Evolutionary conservation across 2,113 vertebrate species (phyloP), one percentile per base, ranked within the genome.

Genomic region (Diadophis punctatus): DNA sequence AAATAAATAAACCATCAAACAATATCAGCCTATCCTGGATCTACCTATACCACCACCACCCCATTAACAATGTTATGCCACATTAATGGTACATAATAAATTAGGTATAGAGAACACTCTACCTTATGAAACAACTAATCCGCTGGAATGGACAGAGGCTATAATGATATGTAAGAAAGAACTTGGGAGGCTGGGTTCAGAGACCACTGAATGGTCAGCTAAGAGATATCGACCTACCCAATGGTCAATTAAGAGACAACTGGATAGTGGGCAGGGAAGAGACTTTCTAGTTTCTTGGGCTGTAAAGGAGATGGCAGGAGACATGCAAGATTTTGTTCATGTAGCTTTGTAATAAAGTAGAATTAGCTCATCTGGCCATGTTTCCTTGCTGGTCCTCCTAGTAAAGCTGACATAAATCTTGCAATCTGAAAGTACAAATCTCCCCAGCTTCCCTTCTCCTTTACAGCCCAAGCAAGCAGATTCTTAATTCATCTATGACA

Each of bases 11-110:
- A 46, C 16, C 30, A 34, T 34, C 63, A 68, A 68, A n/a, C 30
- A 68, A 68, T 68, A 68, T 68, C 30, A 16, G 12, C 30, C 63
- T 68, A 7, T n/a, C 63, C 63, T 12, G n/a, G 63, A 68, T 68
- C 14, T 68, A n/a, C 14, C 4, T n/a, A 34, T 68, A 34, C 1
- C 0, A 3, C 22, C 23, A 0, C 10, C 10, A 2, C 9, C 30
- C 12, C 5, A 16, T 43, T 80, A 22, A 80, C 34, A 80, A 80
- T 43, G 18, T 43, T 39, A 80, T 80, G 34, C 7, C 34, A 22
- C 18, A 43, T 80, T 43, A 68, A 68, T 34, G 34, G 8, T 39
- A 80, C 34, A 43, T 39, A 39, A 80, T 7, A 39, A 80, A 80
- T 80, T 22, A 80, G 18, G 8, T 43, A 80, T 3, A 43, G 34